Conservation (phyloP, 2,113 vertebrate genomes). For the Chloropsis cyanopogon region DNA sequence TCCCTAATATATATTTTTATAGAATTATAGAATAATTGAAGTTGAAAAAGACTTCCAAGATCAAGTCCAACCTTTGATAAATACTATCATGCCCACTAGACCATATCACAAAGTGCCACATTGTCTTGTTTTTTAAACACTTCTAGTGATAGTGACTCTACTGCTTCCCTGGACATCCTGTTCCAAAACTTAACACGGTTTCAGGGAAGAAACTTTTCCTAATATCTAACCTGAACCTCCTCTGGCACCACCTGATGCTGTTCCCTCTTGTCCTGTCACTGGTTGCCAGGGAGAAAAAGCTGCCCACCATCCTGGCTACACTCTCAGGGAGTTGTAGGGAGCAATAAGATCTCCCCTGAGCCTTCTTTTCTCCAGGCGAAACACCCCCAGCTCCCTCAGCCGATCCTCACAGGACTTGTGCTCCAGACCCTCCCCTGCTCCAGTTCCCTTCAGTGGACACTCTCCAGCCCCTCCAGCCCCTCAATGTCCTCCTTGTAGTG, state of each 20-base stretch:
- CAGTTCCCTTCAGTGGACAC: fast-evolving
- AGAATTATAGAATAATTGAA: neutral
- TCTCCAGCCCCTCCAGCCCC: neutral
- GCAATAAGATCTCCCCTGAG: neutral
- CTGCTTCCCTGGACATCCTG: neutral
- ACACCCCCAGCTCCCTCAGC: neutral
- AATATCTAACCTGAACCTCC: neutral
- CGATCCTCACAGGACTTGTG: fast-evolving
- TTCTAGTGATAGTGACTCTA: neutral
- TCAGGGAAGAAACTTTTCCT: neutral
- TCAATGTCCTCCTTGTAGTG: neutral
- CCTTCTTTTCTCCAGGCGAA: neutral
- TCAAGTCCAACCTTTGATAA: neutral
- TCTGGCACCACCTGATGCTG: neutral
- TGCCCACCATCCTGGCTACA: too few species aligned
- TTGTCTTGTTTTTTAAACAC: neutral
- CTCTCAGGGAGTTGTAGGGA: neutral
- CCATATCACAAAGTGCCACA: neutral
- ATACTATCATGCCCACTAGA: neutral
- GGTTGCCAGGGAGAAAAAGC: neutral
- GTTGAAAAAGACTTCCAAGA: neutral
- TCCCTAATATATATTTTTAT: neutral
- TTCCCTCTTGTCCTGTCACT: fast-evolving
- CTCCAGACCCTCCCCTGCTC: neutral
- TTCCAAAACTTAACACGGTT: neutral